A percentile compares a stretch with the other conserved stretches of the same genome.
Conservation (phyloP, 2,797 vertebrate genomes). For the Enteromius mattozi region DNA sequence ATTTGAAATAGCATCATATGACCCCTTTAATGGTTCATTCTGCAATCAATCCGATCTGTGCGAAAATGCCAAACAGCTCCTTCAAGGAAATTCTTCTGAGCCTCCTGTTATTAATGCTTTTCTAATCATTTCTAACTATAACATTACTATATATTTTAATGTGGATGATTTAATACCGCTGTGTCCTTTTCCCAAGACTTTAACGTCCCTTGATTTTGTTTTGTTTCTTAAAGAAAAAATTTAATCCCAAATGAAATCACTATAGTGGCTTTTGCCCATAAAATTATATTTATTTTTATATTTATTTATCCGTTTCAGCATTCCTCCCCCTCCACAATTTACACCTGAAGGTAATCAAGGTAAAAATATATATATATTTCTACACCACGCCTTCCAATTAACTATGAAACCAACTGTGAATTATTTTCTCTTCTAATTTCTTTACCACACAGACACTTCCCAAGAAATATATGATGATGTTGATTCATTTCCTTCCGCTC, state of each 20-base stretch:
- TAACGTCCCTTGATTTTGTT: neutral
- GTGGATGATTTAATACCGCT: conserved; percentile 15
- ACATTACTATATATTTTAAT: neutral
- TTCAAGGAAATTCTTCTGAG: conserved; percentile 5
- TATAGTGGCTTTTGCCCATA: neutral
- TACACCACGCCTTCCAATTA: neutral
- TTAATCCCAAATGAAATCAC: neutral
- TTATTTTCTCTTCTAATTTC: conserved; percentile 66
- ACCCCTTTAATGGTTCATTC: neutral
- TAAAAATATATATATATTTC: conserved; percentile 47
- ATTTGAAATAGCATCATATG: too few relatives aligned
- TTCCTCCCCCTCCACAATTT: conserved; percentile 78
- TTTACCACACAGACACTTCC: conserved; percentile 44
- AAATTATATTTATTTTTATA: neutral
- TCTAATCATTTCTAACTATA: conserved; percentile 1
- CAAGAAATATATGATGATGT: conserved; percentile 83
- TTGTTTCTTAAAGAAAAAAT: neutral
- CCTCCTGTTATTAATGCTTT: conserved; percentile 1
- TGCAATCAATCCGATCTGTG: conserved; percentile 1
- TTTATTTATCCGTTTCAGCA: conserved; percentile 64
- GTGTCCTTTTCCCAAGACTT: neutral
- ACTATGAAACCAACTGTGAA: neutral
- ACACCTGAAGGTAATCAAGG: conserved; percentile 72
- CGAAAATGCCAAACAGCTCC: neutral
- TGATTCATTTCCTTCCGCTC: conserved; percentile 71